phyloP scores from a whole-genome alignment of 2,797 vertebrate species.

The Hirundo rustica region DNA sequence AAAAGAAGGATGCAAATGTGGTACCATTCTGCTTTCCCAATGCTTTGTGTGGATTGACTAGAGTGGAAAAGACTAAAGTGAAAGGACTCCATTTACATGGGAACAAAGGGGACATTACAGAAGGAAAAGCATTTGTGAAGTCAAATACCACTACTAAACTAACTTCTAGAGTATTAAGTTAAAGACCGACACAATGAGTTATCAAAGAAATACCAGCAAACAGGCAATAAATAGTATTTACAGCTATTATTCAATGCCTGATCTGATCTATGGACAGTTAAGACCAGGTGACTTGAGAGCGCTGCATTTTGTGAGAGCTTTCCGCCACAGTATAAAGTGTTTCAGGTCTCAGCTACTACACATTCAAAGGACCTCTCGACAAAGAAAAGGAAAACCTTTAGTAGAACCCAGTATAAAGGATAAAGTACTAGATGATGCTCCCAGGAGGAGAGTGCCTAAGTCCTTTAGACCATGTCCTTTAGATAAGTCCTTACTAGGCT shows the following conservation, averaged over 20 bases:
- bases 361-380: not conserved
- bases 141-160: not conserved
- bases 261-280: not conserved
- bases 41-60: not conserved
- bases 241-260: not conserved
- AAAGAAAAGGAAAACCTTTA: not conserved
- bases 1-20: not conserved
- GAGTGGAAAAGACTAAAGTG: not conserved
- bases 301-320: not conserved
- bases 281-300: not conserved
- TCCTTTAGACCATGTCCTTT: not conserved
- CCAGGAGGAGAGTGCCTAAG: not conserved
- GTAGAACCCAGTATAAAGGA: not conserved
- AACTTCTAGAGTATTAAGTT: not conserved
- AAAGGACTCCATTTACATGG: not conserved
- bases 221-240: not conserved
- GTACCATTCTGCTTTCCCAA: not conserved
- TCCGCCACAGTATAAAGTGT: not conserved
- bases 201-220: not conserved
- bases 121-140: not conserved
- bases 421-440: not conserved
- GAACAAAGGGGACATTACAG: not conserved
- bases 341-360: not conserved
- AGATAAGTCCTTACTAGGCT: not conserved
- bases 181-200: not conserved